Percentiles rank a stretch among this genome's conserved stretches.
phyloP scores from a whole-genome alignment of 2,888 invertebrate species.

The Dyspetes luteomarginatus region DNA sequence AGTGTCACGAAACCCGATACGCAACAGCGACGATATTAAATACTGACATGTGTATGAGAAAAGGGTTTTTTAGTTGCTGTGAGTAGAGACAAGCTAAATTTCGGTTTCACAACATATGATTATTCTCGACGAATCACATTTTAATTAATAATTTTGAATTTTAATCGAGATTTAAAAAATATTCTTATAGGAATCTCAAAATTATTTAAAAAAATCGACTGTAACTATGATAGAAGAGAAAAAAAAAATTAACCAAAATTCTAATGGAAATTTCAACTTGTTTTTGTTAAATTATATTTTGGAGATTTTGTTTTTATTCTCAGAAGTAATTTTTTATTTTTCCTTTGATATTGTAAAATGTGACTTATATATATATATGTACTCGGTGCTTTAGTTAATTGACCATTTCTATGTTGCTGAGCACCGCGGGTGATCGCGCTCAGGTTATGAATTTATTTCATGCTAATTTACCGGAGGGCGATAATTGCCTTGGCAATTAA shows the following conservation, averaged over 20 bases:
- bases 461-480: slow-evolving; percentile 16
- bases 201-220: too few relatives aligned
- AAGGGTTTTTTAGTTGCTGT: too few relatives aligned
- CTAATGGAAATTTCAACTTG: too few relatives aligned
- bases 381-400: not conserved
- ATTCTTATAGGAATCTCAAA: too few relatives aligned
- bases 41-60: slow-evolving; percentile 10
- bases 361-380: not conserved
- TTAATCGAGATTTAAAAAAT: too few relatives aligned
- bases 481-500: slow-evolving; percentile 45
- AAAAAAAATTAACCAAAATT: too few relatives aligned
- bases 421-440: not conserved
- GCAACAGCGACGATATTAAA: slow-evolving; percentile 20
- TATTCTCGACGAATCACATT: too few relatives aligned
- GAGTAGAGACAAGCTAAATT: too few relatives aligned
- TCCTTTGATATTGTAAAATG: not conserved
- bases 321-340: not conserved
- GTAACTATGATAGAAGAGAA: too few relatives aligned
- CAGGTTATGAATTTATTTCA: slow-evolving; percentile 21
- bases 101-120: too few relatives aligned
- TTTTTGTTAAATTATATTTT: too few relatives aligned
- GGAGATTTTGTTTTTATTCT: not conserved
- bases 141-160: too few relatives aligned
- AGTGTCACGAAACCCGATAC: slow-evolving; percentile 35
- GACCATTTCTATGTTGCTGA: not conserved